phyloP scores from a whole-genome alignment of 1,140 invertebrate species.

The Drosophila pseudoobscura region DNA sequence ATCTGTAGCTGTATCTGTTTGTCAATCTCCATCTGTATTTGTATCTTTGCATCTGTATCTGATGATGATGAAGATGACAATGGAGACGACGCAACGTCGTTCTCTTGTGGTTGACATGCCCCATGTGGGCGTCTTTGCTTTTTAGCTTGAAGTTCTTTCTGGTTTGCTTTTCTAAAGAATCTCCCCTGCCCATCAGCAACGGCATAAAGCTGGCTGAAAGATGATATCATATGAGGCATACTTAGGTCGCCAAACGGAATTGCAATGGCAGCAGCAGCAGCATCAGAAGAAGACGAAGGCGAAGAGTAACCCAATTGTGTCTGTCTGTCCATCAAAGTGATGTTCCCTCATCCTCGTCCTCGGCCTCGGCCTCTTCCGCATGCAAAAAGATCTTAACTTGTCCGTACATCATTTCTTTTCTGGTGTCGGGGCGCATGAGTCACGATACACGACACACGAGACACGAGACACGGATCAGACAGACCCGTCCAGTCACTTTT shows the following conservation, averaged over 20 bases:
- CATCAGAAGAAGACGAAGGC: no score
- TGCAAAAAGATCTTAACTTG: constrained; percentile 38
- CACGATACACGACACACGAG: background rate
- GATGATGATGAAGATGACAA: constrained; percentile 43
- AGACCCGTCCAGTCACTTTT: constrained; percentile 12
- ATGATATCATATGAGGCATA: constrained; percentile 32
- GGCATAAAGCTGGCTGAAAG: constrained; percentile 1
- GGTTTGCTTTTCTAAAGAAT: constrained; percentile 33
- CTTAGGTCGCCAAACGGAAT: constrained; percentile 15
- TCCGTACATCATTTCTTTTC: constrained; percentile 10
- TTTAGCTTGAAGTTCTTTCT: constrained; percentile 7
- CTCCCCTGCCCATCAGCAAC: constrained; percentile 4
- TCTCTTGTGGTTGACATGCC: constrained; percentile 25
- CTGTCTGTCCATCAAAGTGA: constrained; percentile 46
- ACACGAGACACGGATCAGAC: constrained; percentile 3
- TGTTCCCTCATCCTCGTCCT: constrained; percentile 2
- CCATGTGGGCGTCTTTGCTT: constrained; percentile 26
- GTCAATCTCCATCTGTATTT: constrained; percentile 7
- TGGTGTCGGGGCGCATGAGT: constrained; percentile 27
- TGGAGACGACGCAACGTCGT: constrained; percentile 37
- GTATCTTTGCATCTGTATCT: constrained; percentile 26
- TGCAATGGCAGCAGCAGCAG: background rate
- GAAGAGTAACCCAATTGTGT: constrained; percentile 40
- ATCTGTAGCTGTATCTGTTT: constrained; percentile 25
- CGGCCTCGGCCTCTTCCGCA: constrained; percentile 7